A percentile compares a stretch with the other conserved stretches of the same genome.
Conservation (phyloP, 1,140 invertebrate species). For the Brachionus asplanchnoidis region DNA sequence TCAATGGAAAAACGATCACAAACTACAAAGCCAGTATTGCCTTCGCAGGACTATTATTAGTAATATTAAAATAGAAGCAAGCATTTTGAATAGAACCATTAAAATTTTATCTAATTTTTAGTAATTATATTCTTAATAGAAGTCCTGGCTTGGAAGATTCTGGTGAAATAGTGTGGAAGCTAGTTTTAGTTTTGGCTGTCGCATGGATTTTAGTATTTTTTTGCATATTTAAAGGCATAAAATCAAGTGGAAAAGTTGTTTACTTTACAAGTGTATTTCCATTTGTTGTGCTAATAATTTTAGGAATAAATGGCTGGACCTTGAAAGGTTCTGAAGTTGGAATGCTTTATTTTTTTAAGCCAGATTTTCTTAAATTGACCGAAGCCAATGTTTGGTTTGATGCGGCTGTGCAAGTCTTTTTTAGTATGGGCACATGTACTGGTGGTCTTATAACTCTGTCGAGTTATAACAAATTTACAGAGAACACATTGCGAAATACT, state of each 20-base stretch:
- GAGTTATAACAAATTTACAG: constrained; percentile 74
- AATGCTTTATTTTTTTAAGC: constrained; percentile 46
- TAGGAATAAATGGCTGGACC: constrained; percentile 73
- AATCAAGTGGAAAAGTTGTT: constrained; percentile 64
- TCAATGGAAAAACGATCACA: constrained; percentile 4
- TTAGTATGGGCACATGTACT: constrained; percentile 76
- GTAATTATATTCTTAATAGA: constrained; percentile 51
- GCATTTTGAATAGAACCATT: neutral
- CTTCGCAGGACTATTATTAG: constrained; percentile 40
- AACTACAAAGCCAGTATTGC: constrained; percentile 59
- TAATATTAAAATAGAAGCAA: neutral
- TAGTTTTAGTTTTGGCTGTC: constrained; percentile 26
- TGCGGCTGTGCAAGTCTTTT: constrained; percentile 80
- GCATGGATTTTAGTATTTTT: constrained; percentile 44
- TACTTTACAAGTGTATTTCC: constrained; percentile 92
- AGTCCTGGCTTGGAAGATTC: constrained; percentile 41
- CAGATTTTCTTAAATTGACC: constrained; percentile 43
- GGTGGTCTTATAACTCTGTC: constrained; percentile 75
- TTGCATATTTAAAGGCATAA: constrained; percentile 47
- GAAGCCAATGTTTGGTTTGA: constrained; percentile 69
- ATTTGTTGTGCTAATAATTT: constrained; percentile 78
- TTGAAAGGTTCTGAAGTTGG: neutral
- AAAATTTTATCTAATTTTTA: constrained; percentile 43
- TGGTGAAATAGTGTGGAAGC: constrained; percentile 37
- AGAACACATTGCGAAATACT: constrained; percentile 67